A percentile compares a stretch with the other conserved stretches of the same genome.
Conservation (phyloP, 2,888 invertebrate genomes). For the Heliconius hortense region DNA sequence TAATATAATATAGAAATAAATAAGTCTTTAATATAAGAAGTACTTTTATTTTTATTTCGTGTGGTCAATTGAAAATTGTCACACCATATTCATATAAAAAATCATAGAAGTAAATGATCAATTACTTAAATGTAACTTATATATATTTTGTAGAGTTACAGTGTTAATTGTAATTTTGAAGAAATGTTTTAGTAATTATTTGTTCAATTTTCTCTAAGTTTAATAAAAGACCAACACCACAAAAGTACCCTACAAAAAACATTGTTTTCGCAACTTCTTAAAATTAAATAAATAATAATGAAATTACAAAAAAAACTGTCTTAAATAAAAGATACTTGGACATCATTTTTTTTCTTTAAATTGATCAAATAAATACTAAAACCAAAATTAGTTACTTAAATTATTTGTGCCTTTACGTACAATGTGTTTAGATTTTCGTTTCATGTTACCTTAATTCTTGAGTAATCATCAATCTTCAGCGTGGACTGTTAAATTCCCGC, state of each 20-base stretch:
- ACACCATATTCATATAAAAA: conserved; percentile 16
- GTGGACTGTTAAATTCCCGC: neutral
- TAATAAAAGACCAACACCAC: neutral
- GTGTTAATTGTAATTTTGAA: conserved; percentile 41
- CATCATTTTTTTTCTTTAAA: neutral
- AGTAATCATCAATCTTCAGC: neutral
- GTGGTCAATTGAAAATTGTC: conserved; percentile 45
- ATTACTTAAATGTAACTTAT: conserved; percentile 42
- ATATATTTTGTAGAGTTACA: conserved; percentile 38
- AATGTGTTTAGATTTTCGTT: conserved; percentile 34
- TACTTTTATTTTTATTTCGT: conserved; percentile 32
- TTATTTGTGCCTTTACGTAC: conserved; percentile 69
- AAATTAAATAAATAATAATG: too few species aligned
- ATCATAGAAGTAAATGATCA: conserved; percentile 31
- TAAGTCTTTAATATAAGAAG: conserved; percentile 24
- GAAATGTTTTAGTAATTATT: neutral
- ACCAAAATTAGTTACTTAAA: conserved; percentile 61
- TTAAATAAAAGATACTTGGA: too few species aligned
- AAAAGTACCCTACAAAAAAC: neutral
- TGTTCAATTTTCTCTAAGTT: neutral
- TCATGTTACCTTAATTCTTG: conserved; percentile 42
- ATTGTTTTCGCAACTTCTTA: too few species aligned
- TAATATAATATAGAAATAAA: conserved; percentile 38
- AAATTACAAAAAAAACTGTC: too few species aligned
- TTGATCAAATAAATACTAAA: conserved; percentile 16